A percentile compares a stretch with the other conserved stretches of the same genome.
phyloP scores from a whole-genome alignment of 2,797 vertebrate genomes.

The Allobates femoralis region DNA sequence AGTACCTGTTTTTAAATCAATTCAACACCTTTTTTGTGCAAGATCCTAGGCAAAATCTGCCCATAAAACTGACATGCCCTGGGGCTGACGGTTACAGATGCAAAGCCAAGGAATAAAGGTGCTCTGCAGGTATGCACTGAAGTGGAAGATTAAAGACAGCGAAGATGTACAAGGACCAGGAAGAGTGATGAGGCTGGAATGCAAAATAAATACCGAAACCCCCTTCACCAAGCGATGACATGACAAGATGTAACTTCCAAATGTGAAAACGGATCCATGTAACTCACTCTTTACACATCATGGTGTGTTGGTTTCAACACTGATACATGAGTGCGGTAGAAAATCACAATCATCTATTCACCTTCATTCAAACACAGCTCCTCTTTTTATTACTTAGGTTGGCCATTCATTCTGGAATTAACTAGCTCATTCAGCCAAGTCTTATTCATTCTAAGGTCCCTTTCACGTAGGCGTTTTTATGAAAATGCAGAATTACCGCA shows the following conservation, averaged over 20 bases:
- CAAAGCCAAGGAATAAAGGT: constrained; percentile 73
- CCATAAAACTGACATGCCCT: constrained; percentile 78
- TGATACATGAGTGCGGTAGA: not conserved
- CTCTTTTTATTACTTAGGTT: not conserved
- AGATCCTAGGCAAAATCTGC: constrained; percentile 73
- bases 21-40: constrained; percentile 74
- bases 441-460: too few relatives aligned
- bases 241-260: constrained; percentile 21
- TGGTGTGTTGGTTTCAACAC: not conserved
- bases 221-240: not conserved
- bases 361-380: not conserved
- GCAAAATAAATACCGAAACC: constrained; percentile 61
- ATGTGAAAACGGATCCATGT: constrained; percentile 23
- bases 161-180: constrained; percentile 65
- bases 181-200: constrained; percentile 63
- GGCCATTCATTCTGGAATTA: too few relatives aligned
- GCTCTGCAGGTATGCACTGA: constrained; percentile 71
- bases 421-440: too few relatives aligned
- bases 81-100: constrained; percentile 71
- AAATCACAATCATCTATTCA: not conserved
- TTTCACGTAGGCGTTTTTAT: too few relatives aligned
- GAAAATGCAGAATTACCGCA: too few relatives aligned
- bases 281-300: not conserved
- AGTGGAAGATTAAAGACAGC: constrained; percentile 73
- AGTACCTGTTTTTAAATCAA: constrained; percentile 77